These are phyloP conservation scores for Lycophotia porphyrea DNA, from an alignment of 2,888 invertebrate species.

Conservation along the genomic window DNA sequence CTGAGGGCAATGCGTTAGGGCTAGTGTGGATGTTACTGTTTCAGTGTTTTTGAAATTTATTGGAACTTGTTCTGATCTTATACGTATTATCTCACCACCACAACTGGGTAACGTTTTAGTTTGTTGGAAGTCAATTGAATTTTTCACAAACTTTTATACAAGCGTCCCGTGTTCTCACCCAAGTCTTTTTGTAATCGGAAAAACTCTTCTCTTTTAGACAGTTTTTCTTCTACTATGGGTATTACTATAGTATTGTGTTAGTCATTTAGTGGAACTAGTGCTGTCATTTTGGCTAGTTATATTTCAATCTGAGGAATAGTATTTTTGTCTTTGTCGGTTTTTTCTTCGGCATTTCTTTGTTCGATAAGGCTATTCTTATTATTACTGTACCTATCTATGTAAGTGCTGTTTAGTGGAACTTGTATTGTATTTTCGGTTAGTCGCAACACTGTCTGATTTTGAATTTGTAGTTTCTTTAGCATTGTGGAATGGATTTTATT, in stretches of 20 bases:
- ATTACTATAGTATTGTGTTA: not conserved
- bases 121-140: no score
- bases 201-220: no score
- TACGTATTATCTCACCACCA: no score
- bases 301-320: not conserved
- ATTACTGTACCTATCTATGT: not conserved
- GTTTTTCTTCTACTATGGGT: no score
- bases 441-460: not conserved
- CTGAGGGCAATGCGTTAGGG: constrained; percentile 59
- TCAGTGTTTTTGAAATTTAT: not conserved
- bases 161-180: no score
- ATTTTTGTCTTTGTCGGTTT: not conserved
- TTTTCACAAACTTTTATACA: no score
- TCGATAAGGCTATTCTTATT: no score
- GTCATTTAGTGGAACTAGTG: not conserved
- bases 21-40: constrained; percentile 71
- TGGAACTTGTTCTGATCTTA: not conserved
- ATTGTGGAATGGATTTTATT: not conserved
- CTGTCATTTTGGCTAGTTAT: not conserved
- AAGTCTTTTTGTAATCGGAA: not conserved
- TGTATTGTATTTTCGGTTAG: not conserved
- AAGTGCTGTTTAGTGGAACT: not conserved
- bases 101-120: no score
- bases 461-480: no score
- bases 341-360: not conserved